Base-by-base conservation (phyloP, 2,888 invertebrate species). In the Drosophila nigricruria region DNA sequence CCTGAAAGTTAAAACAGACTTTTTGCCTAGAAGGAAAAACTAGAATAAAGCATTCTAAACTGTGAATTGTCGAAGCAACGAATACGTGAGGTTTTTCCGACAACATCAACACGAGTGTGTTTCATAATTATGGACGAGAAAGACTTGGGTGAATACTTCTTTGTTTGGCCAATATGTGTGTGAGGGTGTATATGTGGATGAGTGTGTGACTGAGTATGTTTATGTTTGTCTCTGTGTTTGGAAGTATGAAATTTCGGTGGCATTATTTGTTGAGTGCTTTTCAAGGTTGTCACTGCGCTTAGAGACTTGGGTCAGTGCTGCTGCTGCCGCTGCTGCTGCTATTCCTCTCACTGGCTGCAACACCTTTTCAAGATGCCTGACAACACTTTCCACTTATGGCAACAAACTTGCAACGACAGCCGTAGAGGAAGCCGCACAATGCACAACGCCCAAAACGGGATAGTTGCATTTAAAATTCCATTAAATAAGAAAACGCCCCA, bases 231-330 rank as follows among this genome's bases (percentile, higher is more conserved):
- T 16, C 23, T 43, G 16, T 9, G 3, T 58, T 16, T 40, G 45
- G 2, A 30, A 45, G 27, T 58, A 50, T 43, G 64, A 23, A 50
- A 32, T 40, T 53, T 59, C 4, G 47, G 45, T 40, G 27, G 58
- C 45, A 64, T 75, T 86, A 80, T 86, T 71, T 88, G 77, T 73
- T 84, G 83, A 84, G 83, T 88, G 83, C 89, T 76, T 78, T 80
- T 88, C 83, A 84, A 86, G 83, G 89, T 78, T 83, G 63, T 40
- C 63, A 71, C 72, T 56, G 32, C 20, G 68, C 66, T 62, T 45
- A 27, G 73, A 69, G 67, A 73, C 42, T 56, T 40, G 67, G 61
- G 75, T 77, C 70, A 58, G 52, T 43, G 52, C n/a, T 3, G 34
- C 3, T 32, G 49, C 12, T 18, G 20, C 50, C 20, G 49, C 18